Evolutionary conservation across 2,888 invertebrate species (phyloP).

Genomic region (Scaptomyza flava): DNA sequence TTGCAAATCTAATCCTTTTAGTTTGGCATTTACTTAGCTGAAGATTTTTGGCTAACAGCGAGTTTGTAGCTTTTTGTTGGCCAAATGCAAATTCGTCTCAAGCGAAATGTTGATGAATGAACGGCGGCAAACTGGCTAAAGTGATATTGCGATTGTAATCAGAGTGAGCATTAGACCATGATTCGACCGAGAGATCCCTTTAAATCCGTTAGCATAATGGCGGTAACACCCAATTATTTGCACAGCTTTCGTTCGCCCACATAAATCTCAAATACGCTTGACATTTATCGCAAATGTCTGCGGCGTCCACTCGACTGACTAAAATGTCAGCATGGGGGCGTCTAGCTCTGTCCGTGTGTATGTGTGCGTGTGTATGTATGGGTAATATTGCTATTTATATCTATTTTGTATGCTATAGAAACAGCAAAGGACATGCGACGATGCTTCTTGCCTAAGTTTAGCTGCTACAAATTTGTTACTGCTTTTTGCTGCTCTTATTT

Average conservation of each 20-base stretch:
- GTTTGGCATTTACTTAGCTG: slow-evolving; percentile 45
- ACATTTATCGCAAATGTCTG: slow-evolving; percentile 68
- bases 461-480: slow-evolving; percentile 56
- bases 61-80: slow-evolving; percentile 12
- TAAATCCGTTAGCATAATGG: slow-evolving; percentile 46
- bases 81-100: slow-evolving; percentile 59
- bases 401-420: slow-evolving; percentile 48
- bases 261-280: slow-evolving; percentile 70
- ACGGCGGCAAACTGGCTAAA: slow-evolving; percentile 18
- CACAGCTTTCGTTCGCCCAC: slow-evolving; percentile 28
- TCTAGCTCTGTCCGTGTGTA: not conserved
- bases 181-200: slow-evolving; percentile 9
- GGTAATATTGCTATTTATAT: slow-evolving; percentile 53
- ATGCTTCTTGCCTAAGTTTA: slow-evolving; percentile 50
- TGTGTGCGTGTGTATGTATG: not conserved
- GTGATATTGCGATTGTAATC: slow-evolving; percentile 18
- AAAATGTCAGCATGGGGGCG: slow-evolving; percentile 8
- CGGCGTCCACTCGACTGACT: slow-evolving; percentile 39
- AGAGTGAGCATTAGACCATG: not conserved
- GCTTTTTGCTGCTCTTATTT: slow-evolving; percentile 20
- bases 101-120: slow-evolving; percentile 37
- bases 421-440: slow-evolving; percentile 32
- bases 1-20: slow-evolving; percentile 64
- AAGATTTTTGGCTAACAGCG: slow-evolving; percentile 27
- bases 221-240: slow-evolving; percentile 64